phyloP scores from a whole-genome alignment of 2,113 vertebrate genomes.

The Cryptomyrus ogoouensis region DNA sequence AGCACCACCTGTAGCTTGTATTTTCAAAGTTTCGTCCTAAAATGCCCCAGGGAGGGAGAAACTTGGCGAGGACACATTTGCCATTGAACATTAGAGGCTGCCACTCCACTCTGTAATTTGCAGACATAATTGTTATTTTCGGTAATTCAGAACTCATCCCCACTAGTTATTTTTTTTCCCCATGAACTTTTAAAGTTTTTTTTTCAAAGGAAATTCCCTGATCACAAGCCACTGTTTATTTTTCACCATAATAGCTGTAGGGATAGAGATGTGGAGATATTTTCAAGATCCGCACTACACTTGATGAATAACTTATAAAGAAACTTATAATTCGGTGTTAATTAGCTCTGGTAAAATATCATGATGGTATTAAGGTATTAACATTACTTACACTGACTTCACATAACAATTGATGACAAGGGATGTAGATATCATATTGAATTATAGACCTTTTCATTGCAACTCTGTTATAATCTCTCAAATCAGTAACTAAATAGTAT shows the following conservation, averaged over 20 bases:
- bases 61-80: background rate
- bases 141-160: background rate
- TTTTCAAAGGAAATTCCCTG: background rate
- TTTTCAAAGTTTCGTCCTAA: background rate
- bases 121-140: background rate
- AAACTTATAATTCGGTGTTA: background rate
- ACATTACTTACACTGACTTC: background rate
- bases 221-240: background rate
- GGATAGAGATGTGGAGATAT: background rate
- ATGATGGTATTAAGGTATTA: constrained; percentile 2
- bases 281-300: background rate
- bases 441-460: constrained; percentile 5
- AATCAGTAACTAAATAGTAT: background rate
- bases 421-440: background rate
- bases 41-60: background rate
- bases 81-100: background rate
- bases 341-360: background rate
- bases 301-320: background rate
- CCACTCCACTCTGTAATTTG: background rate
- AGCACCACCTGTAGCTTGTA: background rate
- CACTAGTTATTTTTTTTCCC: background rate
- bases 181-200: background rate
- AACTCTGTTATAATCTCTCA: background rate
- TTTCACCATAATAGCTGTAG: background rate
- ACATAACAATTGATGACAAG: background rate